Conservation (phyloP, 2,113 vertebrate genomes). For the Oreochromis spilurus region DNA sequence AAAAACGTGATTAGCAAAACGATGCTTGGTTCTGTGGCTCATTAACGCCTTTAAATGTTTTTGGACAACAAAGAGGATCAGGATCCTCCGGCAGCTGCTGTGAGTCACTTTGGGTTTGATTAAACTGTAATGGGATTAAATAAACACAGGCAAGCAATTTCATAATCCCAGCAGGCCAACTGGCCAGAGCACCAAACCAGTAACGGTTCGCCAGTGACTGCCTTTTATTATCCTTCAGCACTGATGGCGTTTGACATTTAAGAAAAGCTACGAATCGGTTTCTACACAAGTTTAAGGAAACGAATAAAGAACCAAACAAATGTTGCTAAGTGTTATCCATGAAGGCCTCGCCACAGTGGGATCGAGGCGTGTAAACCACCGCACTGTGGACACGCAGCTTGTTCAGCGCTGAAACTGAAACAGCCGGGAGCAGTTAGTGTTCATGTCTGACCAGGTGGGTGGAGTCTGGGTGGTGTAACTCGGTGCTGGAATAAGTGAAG, state of each 20-base stretch:
- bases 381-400: background rate
- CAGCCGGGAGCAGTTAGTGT: background rate
- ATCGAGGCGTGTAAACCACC: background rate
- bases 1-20: too few species aligned
- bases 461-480: background rate
- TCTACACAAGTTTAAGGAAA: background rate
- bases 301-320: fast-evolving
- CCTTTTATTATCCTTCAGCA: background rate
- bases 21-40: background rate
- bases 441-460: background rate
- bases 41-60: background rate
- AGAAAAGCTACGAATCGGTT: fast-evolving
- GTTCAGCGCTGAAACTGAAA: background rate
- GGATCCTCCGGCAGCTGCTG: background rate
- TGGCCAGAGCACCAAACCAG: background rate
- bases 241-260: background rate
- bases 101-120: background rate
- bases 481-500: too few species aligned
- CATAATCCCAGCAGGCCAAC: background rate
- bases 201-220: background rate
- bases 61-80: fast-evolving
- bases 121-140: fast-evolving
- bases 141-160: background rate
- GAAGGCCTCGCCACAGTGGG: background rate
- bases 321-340: background rate